Evolutionary conservation across 2,888 invertebrate species (phyloP).

Genomic region (Capitulum mitella): DNA sequence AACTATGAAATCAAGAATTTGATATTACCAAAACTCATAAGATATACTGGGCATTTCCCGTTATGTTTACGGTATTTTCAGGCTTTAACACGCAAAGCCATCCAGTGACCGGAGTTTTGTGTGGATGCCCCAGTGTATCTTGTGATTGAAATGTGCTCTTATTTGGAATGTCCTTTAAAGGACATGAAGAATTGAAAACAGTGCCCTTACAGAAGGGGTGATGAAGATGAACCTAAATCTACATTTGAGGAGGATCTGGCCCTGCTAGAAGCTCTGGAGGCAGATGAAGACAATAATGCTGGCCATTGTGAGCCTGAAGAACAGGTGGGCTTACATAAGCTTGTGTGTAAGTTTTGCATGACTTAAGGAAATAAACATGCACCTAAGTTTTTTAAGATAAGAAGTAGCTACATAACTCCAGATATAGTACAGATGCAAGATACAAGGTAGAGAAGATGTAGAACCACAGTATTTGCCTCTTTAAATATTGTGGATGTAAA

Average conservation of each 20-base stretch:
- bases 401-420: background rate
- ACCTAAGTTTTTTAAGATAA: background rate
- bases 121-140: background rate
- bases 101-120: background rate
- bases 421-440: background rate
- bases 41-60: no score
- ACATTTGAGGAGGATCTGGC: slow-evolving; percentile 64
- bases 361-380: background rate
- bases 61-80: background rate
- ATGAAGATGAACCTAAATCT: background rate
- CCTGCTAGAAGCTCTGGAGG: slow-evolving; percentile 52
- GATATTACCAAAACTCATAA: no score
- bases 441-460: background rate
- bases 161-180: no score
- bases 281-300: slow-evolving; percentile 9
- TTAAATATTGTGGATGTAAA: no score
- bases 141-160: background rate
- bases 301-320: background rate
- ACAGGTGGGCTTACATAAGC: background rate
- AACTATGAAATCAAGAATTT: no score
- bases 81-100: no score
- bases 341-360: background rate
- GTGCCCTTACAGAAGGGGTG: background rate
- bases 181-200: no score
- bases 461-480: no score